Evolutionary conservation across 2,113 vertebrate species (phyloP).

Genomic region (Archilochus colubris): DNA sequence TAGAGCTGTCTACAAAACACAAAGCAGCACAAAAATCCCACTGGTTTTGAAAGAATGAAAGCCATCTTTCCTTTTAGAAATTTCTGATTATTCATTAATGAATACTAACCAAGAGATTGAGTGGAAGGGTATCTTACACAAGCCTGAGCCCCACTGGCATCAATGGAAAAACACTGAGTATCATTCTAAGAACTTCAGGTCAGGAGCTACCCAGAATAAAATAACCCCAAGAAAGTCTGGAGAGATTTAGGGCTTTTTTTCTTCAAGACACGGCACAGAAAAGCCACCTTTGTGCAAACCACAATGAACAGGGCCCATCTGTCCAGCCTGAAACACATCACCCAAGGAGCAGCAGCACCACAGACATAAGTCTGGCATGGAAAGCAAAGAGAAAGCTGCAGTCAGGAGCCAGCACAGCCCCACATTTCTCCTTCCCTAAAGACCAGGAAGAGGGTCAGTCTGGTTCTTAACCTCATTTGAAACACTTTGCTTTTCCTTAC

Average conservation of each 20-base stretch:
- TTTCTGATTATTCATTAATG: conserved; percentile 1
- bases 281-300: background rate
- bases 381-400: background rate
- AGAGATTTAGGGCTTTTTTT: background rate
- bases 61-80: background rate
- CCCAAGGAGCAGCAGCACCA: background rate
- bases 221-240: background rate
- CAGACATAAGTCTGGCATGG: accelerated
- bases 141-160: background rate
- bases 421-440: background rate
- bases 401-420: background rate
- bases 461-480: background rate
- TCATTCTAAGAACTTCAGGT: background rate
- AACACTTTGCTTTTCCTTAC: background rate
- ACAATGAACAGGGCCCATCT: background rate
- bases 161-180: background rate
- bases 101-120: background rate
- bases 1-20: conserved; percentile 29
- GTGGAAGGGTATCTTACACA: background rate
- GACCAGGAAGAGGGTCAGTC: background rate
- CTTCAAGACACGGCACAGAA: background rate
- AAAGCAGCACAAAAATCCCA: background rate
- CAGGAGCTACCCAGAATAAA: conserved; percentile 1
- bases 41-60: conserved; percentile 5
- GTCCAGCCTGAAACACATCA: background rate